Percentiles rank a stretch among this genome's conserved stretches.
These are phyloP conservation scores for Rhagoletis zephyria DNA, from an alignment of 1,140 invertebrate species.

Conservation along the genomic window DNA sequence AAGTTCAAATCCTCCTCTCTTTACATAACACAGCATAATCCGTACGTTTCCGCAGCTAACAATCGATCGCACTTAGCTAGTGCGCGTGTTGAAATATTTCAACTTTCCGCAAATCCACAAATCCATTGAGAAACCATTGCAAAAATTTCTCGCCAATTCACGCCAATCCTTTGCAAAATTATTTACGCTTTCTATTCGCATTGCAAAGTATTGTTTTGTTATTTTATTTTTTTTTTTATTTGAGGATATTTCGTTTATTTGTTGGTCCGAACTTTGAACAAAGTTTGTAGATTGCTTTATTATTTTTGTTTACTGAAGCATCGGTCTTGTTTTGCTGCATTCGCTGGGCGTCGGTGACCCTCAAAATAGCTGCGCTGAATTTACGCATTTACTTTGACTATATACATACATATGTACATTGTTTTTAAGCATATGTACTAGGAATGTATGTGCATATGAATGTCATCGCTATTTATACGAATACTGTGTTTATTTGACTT, in stretches of 20 bases:
- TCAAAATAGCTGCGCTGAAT: too few species aligned
- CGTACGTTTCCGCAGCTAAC: too few species aligned
- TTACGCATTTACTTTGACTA: background rate
- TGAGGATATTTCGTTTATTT: background rate
- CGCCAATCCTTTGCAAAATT: background rate
- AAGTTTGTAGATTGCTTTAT: background rate
- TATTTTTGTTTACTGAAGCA: background rate
- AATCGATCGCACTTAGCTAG: too few species aligned
- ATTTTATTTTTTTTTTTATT: background rate
- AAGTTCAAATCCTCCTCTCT: too few species aligned
- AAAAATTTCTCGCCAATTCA: conserved; percentile 18
- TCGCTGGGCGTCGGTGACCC: background rate
- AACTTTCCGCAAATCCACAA: background rate
- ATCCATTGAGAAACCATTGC: background rate
- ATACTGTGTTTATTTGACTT: too few species aligned
- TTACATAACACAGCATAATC: too few species aligned
- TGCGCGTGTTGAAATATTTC: background rate
- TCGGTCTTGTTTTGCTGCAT: conserved; percentile 3
- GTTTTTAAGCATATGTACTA: background rate
- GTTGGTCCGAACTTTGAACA: background rate
- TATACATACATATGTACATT: background rate
- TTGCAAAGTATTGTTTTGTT: conserved; percentile 3
- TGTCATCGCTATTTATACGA: too few species aligned
- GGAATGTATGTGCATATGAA: background rate
- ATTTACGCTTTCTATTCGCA: background rate